A percentile compares a stretch with the other conserved stretches of the same genome.
These are phyloP conservation scores for Psittacus erithacus DNA, from an alignment of 2,113 vertebrate species.

Conservation along the genomic window DNA sequence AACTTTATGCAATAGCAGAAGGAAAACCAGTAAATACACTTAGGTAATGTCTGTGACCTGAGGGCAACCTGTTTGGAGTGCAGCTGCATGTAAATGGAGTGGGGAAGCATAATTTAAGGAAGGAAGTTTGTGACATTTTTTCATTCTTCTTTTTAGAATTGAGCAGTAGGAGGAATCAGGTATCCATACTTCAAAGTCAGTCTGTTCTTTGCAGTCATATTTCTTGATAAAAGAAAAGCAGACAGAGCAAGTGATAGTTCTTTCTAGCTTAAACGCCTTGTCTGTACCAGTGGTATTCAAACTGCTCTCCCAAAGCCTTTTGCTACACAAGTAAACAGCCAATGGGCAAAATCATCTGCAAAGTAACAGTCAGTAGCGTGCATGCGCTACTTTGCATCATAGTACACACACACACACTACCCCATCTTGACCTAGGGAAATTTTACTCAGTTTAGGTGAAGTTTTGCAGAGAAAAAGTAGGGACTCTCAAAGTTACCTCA, in stretches of 20 bases:
- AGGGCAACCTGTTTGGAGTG: background rate
- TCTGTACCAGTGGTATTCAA: background rate
- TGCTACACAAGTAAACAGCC: background rate
- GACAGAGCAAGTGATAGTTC: background rate
- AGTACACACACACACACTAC: no score
- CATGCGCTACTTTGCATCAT: rapidly evolving
- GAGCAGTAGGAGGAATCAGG: background rate
- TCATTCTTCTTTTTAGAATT: background rate
- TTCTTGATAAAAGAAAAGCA: background rate
- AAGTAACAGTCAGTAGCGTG: background rate
- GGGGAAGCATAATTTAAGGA: background rate
- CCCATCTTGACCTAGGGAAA: background rate
- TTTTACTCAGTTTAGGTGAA: background rate
- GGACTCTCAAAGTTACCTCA: background rate
- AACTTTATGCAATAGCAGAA: background rate
- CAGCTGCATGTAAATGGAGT: background rate
- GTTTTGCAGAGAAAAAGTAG: background rate
- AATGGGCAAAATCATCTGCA: background rate
- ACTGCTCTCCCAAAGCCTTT: background rate
- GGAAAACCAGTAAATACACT: background rate
- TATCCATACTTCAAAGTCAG: background rate
- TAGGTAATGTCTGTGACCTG: background rate
- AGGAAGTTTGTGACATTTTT: background rate
- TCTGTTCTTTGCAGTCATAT: background rate
- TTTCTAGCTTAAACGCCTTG: background rate